Evolutionary conservation across 2,888 invertebrate genomes (phyloP), one percentile per base, ranked within the genome.

Genomic region (Pollenia labialis): DNA sequence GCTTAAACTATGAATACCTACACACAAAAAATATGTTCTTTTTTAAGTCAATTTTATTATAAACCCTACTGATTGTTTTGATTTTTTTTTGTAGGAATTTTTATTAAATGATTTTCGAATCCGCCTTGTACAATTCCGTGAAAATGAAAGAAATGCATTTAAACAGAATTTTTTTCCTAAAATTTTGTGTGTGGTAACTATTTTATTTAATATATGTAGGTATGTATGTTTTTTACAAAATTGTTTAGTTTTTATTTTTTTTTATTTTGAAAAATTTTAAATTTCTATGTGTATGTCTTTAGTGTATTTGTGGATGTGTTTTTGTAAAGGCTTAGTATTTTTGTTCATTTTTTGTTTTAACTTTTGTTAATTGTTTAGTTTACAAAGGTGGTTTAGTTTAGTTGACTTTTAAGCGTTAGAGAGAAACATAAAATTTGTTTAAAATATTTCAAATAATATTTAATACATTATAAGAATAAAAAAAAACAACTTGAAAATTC

Each of bases 301-400:
- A 64, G 66, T 72, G 72, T 85, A 76, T 54, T 66, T 81, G 40
- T 85, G 56, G 74, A 68, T 74, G 72, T 64, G n/a, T 12, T 74
- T 66, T 42, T 75, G 8, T 77, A 77, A 85, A 82, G 85, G 77
- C 82, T 76, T 54, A 18, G 32, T 32, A 32, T 32, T 52, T 75
- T 75, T 71, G 12, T 74, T 42, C 14, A 71, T 50, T 58, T 52
- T 40, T 54, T 74, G 23, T 44, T 66, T 76, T 50, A n/a, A 18
- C 64, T 71, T 23, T 40, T 16, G 18, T 58, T 74, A 1, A 46
- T 60, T 80, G 23, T 81, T 68, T 58, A 46, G n/a, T 74, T 85
- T 79, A 46, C 79, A 82, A 85, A 85, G 85, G 85, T 85, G 85
- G 85, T 85, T 85, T 85, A 85, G 82, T 85, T 85, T 82, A 71